phyloP scores from a whole-genome alignment of 2,113 vertebrate genomes.

The Sarotherodon lohbergeri region DNA sequence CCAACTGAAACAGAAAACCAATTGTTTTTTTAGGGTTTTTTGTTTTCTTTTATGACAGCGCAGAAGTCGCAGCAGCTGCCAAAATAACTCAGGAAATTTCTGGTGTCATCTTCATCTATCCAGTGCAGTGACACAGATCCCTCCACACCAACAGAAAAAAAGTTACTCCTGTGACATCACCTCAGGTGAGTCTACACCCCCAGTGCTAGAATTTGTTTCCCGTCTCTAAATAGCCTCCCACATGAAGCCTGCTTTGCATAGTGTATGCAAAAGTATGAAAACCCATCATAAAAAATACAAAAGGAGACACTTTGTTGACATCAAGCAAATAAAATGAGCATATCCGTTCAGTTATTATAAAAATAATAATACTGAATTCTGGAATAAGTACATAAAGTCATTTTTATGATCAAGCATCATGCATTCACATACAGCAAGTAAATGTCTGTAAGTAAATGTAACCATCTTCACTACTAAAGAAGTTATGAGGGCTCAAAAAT shows the following conservation, averaged over 20 bases:
- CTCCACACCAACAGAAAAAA: background rate
- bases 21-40: background rate
- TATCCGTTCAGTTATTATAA: background rate
- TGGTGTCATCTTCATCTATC: background rate
- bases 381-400: background rate
- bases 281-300: background rate
- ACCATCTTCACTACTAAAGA: background rate
- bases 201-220: background rate
- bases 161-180: background rate
- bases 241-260: constrained; percentile 21
- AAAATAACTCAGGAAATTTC: background rate
- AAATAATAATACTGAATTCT: background rate
- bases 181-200: background rate
- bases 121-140: background rate
- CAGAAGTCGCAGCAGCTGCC: background rate
- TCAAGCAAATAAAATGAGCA: background rate
- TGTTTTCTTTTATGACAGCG: background rate
- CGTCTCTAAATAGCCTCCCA: background rate
- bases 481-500: background rate
- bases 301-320: background rate
- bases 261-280: background rate
- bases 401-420: background rate
- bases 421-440: background rate
- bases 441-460: background rate
- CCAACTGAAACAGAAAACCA: background rate